Conservation (phyloP, 2,888 invertebrate genomes). For the Bombyx huttoni region DNA sequence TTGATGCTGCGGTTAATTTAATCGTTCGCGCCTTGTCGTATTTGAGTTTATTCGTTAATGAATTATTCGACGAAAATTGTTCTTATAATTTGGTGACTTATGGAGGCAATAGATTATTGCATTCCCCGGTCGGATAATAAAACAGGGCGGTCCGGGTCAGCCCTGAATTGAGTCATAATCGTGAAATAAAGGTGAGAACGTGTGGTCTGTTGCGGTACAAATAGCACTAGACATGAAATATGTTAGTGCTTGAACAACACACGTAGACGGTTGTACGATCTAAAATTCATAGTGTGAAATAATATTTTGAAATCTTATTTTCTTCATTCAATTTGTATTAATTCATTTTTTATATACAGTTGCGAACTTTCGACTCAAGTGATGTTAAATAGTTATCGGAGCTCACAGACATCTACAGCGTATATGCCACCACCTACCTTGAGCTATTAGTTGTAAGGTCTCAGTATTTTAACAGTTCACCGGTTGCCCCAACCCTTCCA, state of each 20-base stretch:
- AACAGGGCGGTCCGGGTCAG: conserved; percentile 25
- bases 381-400: no score
- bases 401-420: no score
- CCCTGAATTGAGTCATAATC: conserved; percentile 30
- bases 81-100: conserved; percentile 1
- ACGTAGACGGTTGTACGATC: background rate
- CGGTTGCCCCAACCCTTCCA: no score
- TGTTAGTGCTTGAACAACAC: background rate
- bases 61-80: background rate
- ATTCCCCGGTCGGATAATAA: conserved; percentile 15
- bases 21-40: conserved; percentile 9
- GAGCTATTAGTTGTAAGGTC: no score
- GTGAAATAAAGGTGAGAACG: conserved; percentile 33
- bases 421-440: no score
- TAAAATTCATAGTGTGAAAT: no score
- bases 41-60: conserved; percentile 7
- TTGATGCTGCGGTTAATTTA: conserved; percentile 29
- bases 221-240: background rate
- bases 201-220: conserved; percentile 12
- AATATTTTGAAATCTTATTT: no score
- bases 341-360: no score
- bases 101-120: conserved; percentile 9
- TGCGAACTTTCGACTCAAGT: no score
- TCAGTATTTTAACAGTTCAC: no score
- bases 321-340: no score